A percentile compares a stretch with the other conserved stretches of the same genome.
Conservation (phyloP, 2,113 vertebrate species). For the Hemibates koningsi region DNA sequence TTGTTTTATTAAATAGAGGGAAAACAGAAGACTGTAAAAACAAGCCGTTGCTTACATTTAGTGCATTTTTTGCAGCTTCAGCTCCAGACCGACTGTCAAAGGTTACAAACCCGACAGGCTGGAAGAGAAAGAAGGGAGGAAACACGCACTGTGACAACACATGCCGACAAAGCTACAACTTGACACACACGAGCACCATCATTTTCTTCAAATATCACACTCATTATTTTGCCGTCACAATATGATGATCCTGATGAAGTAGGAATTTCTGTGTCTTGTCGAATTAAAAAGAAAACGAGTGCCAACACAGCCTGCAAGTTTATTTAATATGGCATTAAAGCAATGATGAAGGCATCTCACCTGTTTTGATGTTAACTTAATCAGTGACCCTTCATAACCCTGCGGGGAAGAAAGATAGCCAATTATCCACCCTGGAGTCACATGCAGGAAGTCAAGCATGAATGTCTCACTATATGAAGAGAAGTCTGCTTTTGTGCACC, state of each 20-base stretch:
- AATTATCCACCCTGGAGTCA: constrained; percentile 64
- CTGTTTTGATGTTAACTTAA: constrained; percentile 99
- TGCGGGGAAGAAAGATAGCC: constrained; percentile 70
- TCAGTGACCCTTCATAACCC: constrained; percentile 99
- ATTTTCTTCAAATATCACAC: not conserved
- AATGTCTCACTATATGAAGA: constrained; percentile 21
- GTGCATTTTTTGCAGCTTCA: constrained; percentile 93
- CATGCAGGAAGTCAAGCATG: constrained; percentile 57
- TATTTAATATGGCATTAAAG: not conserved
- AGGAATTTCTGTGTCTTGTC: not conserved
- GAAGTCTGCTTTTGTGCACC: not conserved
- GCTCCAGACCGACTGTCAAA: constrained; percentile 94
- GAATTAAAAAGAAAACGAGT: accelerated
- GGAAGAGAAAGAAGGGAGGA: constrained; percentile 51
- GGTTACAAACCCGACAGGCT: constrained; percentile 99
- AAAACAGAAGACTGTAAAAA: not conserved
- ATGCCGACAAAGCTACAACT: not conserved
- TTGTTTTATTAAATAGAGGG: not conserved
- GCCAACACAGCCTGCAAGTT: not conserved
- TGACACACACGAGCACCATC: not conserved
- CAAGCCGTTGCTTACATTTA: constrained; percentile 82
- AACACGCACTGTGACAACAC: not conserved
- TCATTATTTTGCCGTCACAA: not conserved
- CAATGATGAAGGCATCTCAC: constrained; percentile 66
- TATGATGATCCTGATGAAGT: not conserved